Evolutionary conservation across 2,888 invertebrate species (phyloP).

Genomic region (Fissipunctia ypsillon): DNA sequence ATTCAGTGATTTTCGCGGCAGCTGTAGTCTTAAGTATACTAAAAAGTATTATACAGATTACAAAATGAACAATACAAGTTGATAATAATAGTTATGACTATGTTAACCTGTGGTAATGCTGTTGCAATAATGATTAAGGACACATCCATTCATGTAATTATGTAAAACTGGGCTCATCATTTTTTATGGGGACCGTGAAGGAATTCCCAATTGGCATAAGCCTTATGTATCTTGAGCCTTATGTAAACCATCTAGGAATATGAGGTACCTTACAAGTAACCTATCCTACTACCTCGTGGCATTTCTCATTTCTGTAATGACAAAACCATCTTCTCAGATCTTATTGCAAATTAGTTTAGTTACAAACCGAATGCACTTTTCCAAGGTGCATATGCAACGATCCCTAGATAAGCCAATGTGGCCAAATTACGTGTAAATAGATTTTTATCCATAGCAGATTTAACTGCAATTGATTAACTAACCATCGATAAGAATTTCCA

Average conservation of each 20-base stretch:
- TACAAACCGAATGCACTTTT: too few species aligned
- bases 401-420: background rate
- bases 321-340: too few species aligned
- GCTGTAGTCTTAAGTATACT: background rate
- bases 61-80: conserved; percentile 19
- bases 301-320: too few species aligned
- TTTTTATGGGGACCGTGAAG: background rate
- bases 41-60: conserved; percentile 11
- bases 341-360: too few species aligned
- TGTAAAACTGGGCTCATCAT: background rate
- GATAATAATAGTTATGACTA: background rate
- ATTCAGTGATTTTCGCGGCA: background rate
- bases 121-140: conserved; percentile 1
- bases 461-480: conserved; percentile 26
- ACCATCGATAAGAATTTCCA: conserved; percentile 30
- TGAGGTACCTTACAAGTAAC: too few species aligned
- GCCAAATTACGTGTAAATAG: background rate
- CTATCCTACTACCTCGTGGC: too few species aligned
- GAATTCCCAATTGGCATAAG: background rate
- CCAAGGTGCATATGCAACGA: too few species aligned
- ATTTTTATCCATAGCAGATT: background rate
- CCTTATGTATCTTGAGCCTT: too few species aligned
- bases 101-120: background rate
- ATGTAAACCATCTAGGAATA: too few species aligned
- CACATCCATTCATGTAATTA: background rate